These are phyloP conservation scores for Syrphus vitripennis DNA, from an alignment of 2,888 invertebrate species.

Conservation along the genomic window DNA sequence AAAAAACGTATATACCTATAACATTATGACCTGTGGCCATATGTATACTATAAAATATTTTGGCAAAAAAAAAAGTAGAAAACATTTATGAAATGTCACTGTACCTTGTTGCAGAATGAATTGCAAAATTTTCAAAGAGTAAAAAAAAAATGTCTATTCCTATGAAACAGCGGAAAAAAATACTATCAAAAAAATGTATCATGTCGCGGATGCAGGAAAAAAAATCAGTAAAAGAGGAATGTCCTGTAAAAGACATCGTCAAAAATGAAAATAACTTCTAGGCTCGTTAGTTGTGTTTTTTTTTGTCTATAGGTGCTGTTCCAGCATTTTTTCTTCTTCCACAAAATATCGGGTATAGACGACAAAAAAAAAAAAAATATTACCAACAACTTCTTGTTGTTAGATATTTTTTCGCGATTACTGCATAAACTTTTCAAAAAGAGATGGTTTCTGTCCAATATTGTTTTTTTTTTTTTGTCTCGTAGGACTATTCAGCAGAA, in stretches of 20 bases:
- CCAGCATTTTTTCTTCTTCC: constrained; percentile 23
- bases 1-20: not conserved
- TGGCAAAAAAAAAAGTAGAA: not conserved
- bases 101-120: constrained; percentile 61
- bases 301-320: constrained; percentile 29
- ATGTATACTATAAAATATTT: not conserved
- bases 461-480: constrained; percentile 44
- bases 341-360: not conserved
- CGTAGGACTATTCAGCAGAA: constrained; percentile 59
- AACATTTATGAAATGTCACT: constrained; percentile 20
- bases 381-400: not conserved
- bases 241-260: constrained; percentile 41
- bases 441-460: constrained; percentile 22
- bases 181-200: constrained; percentile 62
- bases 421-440: constrained; percentile 47
- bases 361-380: not conserved
- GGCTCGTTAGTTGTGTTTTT: constrained; percentile 16
- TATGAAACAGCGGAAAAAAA: constrained; percentile 36
- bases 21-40: not conserved
- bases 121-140: constrained; percentile 48
- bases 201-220: not conserved
- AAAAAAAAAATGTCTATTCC: constrained; percentile 2
- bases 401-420: constrained; percentile 34
- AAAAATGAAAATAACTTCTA: constrained; percentile 36
- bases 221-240: not conserved